Percentiles rank a stretch among this genome's conserved stretches.
Conservation (phyloP, 23 tunicate genomes). For the Trididemnum clinides region DNA sequence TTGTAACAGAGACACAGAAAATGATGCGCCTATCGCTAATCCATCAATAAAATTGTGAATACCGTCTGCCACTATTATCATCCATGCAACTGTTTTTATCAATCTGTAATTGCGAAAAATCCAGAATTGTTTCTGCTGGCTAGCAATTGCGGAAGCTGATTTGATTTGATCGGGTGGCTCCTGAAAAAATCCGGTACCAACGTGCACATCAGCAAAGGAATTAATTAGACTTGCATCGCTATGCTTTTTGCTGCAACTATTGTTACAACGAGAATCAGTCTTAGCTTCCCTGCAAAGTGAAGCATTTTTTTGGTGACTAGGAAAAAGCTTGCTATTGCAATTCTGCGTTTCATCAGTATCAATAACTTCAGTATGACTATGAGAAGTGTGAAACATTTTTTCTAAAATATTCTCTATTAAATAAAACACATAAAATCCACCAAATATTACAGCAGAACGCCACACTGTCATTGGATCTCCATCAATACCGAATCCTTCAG, state of each 20-base stretch:
- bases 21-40: conserved; percentile 74
- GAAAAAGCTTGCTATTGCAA: too few relatives aligned
- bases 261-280: too few relatives aligned
- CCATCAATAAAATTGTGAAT: conserved; percentile 80
- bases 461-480: conserved; percentile 61
- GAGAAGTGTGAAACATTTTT: conserved; percentile 38
- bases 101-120: conserved; percentile 55
- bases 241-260: too few relatives aligned
- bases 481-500: conserved; percentile 73
- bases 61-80: conserved; percentile 75
- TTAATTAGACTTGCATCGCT: too few relatives aligned
- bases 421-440: conserved; percentile 61
- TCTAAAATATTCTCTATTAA: conserved; percentile 61
- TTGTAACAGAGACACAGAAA: conserved; percentile 38
- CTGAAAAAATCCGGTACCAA: too few relatives aligned
- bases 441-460: conserved; percentile 56
- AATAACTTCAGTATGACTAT: conserved; percentile 17
- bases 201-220: too few relatives aligned
- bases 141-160: not conserved
- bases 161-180: too few relatives aligned
- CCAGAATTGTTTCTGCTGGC: conserved; percentile 37
- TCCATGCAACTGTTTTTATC: conserved; percentile 75
- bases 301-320: too few relatives aligned
- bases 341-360: too few relatives aligned
- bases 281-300: too few relatives aligned